phyloP scores from a whole-genome alignment of 2,888 invertebrate genomes.

The Cantharis flavilabris region DNA sequence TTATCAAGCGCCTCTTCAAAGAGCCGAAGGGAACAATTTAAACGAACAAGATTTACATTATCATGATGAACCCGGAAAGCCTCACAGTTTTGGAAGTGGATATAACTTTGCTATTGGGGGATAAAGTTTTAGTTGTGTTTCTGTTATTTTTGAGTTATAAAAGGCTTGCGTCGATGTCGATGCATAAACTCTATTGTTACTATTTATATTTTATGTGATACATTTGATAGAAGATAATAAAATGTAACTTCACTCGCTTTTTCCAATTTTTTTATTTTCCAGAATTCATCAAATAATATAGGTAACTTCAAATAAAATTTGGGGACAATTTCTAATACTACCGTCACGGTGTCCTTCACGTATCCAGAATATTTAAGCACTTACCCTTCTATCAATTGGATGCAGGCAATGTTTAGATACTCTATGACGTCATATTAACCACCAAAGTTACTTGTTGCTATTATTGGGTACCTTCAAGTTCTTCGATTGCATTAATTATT shows the following conservation, averaged over 20 bases:
- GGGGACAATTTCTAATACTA: no score
- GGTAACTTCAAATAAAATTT: no score
- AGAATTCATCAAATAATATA: no score
- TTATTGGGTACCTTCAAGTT: no score
- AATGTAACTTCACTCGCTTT: background rate
- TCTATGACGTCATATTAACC: no score
- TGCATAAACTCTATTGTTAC: background rate
- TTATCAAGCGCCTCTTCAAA: slow-evolving; percentile 9
- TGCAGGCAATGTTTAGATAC: no score
- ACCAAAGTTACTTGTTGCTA: no score
- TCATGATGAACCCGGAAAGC: slow-evolving; percentile 54
- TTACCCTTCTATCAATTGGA: no score
- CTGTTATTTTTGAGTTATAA: background rate
- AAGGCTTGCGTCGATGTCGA: background rate
- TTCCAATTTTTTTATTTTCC: background rate
- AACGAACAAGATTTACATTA: slow-evolving; percentile 46
- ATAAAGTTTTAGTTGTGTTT: slow-evolving; percentile 41
- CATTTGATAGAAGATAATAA: background rate
- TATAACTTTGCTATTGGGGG: slow-evolving; percentile 67
- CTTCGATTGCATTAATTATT: no score
- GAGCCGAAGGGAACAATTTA: slow-evolving; percentile 7
- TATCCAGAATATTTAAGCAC: no score
- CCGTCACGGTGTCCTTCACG: no score
- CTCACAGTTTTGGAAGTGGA: slow-evolving; percentile 66
- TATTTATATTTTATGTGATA: background rate